Evolutionary conservation across 2,797 vertebrate genomes (phyloP).

Genomic region (Sylvia borin): DNA sequence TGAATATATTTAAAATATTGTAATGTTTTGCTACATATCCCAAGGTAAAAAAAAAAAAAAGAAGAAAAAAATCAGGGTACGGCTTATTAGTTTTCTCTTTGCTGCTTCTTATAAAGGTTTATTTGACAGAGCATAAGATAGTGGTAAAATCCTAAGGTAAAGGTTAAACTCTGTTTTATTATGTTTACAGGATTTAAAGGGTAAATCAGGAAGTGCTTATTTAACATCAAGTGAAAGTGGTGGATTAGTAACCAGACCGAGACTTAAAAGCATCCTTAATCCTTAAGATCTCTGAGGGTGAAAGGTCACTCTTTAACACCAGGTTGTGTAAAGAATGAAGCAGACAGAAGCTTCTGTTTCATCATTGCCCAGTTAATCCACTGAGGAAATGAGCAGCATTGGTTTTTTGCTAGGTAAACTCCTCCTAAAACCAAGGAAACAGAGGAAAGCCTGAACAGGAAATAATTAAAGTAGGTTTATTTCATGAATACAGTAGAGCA

Average conservation of each 20-base stretch:
- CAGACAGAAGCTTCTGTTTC: slow-evolving; percentile 81
- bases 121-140: slow-evolving; percentile 75
- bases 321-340: slow-evolving; percentile 86
- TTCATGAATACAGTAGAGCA: not conserved
- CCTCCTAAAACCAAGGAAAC: slow-evolving; percentile 75
- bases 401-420: slow-evolving; percentile 69
- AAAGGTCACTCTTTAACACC: slow-evolving; percentile 90
- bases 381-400: slow-evolving; percentile 82
- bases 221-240: slow-evolving; percentile 88
- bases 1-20: slow-evolving; percentile 81
- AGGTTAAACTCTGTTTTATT: slow-evolving; percentile 85
- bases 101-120: slow-evolving; percentile 76
- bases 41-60: slow-evolving; percentile 59
- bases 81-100: slow-evolving; percentile 80
- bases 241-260: slow-evolving; percentile 85
- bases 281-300: slow-evolving; percentile 90
- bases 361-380: slow-evolving; percentile 80
- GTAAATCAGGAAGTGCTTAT: slow-evolving; percentile 85
- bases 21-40: slow-evolving; percentile 81
- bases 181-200: slow-evolving; percentile 87
- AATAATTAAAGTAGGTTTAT: slow-evolving; percentile 72
- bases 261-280: slow-evolving; percentile 91
- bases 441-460: slow-evolving; percentile 59
- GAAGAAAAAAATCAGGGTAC: slow-evolving; percentile 44
- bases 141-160: slow-evolving; percentile 86